These are phyloP conservation scores for Marmota flaviventris DNA, from an alignment of 2,113 vertebrate species.

Conservation along the genomic window DNA sequence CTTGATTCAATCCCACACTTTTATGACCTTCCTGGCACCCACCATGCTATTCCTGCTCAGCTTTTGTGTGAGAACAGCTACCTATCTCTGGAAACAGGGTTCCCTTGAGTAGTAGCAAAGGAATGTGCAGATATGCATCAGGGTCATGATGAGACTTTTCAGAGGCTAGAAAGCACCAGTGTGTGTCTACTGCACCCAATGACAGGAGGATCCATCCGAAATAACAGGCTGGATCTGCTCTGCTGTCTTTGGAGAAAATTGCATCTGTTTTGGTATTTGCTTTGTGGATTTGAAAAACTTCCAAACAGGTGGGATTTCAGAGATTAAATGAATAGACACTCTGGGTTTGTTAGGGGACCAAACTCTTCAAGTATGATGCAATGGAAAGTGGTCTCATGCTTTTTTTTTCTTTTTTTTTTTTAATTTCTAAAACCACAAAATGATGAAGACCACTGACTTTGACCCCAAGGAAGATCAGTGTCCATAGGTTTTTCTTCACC, in stretches of 20 bases:
- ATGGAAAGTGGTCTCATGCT: neutral
- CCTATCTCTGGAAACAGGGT: too few species aligned
- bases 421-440: neutral
- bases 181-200: accelerated
- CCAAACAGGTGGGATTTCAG: neutral
- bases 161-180: neutral
- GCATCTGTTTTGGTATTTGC: neutral
- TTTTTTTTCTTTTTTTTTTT: neutral
- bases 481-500: neutral
- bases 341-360: neutral
- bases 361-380: neutral
- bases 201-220: neutral
- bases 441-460: neutral
- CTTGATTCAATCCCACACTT: neutral
- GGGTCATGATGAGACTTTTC: neutral
- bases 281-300: neutral
- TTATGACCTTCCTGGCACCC: neutral
- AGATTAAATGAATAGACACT: neutral
- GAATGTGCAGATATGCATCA: too few species aligned
- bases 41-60: neutral
- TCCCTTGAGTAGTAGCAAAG: too few species aligned
- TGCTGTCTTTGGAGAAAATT: neutral
- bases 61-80: neutral
- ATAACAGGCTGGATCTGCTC: neutral
- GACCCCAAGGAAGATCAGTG: neutral